phyloP scores from a whole-genome alignment of 2,113 vertebrate genomes.

The Tringa solitaria region DNA sequence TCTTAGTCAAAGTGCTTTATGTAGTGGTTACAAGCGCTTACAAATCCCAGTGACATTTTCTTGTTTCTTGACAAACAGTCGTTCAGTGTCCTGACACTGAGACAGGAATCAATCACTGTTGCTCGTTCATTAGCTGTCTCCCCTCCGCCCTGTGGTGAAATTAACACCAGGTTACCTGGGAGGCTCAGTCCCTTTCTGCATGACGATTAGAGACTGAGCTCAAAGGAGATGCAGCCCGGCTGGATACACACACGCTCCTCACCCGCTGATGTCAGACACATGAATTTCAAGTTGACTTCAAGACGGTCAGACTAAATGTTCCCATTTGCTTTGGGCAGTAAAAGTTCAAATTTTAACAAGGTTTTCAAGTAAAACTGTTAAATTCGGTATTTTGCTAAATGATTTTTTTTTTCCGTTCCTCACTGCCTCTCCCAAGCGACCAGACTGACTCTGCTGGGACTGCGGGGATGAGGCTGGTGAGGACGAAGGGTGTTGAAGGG shows the following conservation, averaged over 20 bases:
- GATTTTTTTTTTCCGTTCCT: not conserved
- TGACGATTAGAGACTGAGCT: not conserved
- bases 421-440: not conserved
- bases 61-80: constrained; percentile 16
- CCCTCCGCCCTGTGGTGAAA: not conserved
- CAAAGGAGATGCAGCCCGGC: not conserved
- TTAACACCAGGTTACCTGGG: not conserved
- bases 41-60: not conserved
- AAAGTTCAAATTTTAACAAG: not conserved
- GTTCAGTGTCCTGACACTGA: not conserved
- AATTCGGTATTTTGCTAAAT: not conserved
- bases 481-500: not conserved
- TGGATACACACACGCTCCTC: not conserved
- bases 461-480: not conserved
- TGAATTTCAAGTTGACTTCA: not conserved
- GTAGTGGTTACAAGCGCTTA: not conserved
- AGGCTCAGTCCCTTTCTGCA: not conserved
- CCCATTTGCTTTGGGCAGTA: not conserved
- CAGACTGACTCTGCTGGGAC: not conserved
- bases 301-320: not conserved
- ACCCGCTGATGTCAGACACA: fast-evolving
- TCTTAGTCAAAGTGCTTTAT: not conserved
- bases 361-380: not conserved
- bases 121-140: not conserved
- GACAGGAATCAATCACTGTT: not conserved